These are phyloP conservation scores for Taenioides sp. DNA, from an alignment of 2,797 vertebrate genomes.

Conservation along the genomic window DNA sequence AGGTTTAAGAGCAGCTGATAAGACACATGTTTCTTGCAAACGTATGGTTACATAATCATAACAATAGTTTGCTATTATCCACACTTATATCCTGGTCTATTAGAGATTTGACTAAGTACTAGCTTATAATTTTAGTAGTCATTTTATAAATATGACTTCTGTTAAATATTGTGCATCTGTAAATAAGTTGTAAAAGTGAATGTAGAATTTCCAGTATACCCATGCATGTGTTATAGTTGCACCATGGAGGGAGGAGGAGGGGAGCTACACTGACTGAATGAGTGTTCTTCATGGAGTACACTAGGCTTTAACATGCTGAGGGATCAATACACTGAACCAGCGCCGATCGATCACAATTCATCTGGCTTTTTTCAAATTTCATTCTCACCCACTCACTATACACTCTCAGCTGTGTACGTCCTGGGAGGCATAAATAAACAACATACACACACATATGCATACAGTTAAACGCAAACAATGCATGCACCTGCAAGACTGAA, in stretches of 20 bases:
- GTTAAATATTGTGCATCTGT: not conserved
- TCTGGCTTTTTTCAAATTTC: slow-evolving; percentile 62
- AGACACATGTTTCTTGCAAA: not conserved
- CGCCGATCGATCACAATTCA: slow-evolving; percentile 74
- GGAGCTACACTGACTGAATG: slow-evolving; percentile 57
- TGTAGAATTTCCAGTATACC: slow-evolving; percentile 34
- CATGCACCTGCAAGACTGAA: slow-evolving; percentile 54
- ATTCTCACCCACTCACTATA: slow-evolving; percentile 65
- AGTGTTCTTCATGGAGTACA: slow-evolving; percentile 70
- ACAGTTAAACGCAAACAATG: slow-evolving; percentile 31
- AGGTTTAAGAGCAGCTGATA: too few relatives aligned
- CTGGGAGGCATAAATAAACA: slow-evolving; percentile 67
- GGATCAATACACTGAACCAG: slow-evolving; percentile 75
- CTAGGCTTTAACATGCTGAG: slow-evolving; percentile 68
- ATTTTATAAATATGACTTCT: not conserved
- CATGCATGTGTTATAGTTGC: slow-evolving; percentile 34
- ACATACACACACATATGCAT: slow-evolving; percentile 44
- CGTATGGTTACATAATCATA: not conserved
- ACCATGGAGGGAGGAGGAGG: not conserved
- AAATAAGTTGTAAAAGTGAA: not conserved
- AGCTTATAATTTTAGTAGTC: too few relatives aligned
- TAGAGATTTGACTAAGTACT: not conserved
- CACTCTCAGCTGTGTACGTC: slow-evolving; percentile 46
- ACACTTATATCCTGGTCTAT: not conserved
- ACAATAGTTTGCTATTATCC: not conserved